Percentiles rank a stretch among this genome's conserved stretches.
These are phyloP conservation scores for Fistularia tabacaria DNA, from an alignment of 2,797 vertebrate species.

Conservation along the genomic window DNA sequence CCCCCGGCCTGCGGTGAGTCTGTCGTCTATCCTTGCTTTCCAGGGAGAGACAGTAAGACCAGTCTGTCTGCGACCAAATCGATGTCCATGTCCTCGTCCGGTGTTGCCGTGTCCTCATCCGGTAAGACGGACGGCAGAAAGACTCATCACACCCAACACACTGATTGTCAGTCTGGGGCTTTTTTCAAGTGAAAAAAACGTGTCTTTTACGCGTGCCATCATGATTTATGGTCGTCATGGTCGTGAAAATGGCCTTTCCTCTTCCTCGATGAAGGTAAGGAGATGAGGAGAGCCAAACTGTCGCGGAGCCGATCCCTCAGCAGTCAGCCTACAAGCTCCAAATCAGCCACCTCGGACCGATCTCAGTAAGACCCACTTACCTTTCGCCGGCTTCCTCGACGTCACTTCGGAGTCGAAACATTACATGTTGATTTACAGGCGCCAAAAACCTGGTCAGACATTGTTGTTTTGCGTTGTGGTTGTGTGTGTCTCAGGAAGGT, in stretches of 20 bases:
- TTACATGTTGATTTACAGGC: too few relatives aligned
- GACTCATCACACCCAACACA: not conserved
- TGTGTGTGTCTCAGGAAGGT: slow-evolving; percentile 61
- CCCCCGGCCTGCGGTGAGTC: too few relatives aligned
- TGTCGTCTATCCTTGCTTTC: slow-evolving; percentile 25
- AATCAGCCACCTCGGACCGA: slow-evolving; percentile 83
- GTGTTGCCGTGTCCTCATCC: slow-evolving; percentile 56
- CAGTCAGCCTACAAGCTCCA: slow-evolving; percentile 84
- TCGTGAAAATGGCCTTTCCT: slow-evolving; percentile 14
- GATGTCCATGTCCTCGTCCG: slow-evolving; percentile 79
- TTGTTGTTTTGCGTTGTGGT: not conserved
- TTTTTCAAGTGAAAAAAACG: slow-evolving; percentile 1
- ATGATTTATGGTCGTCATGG: not conserved
- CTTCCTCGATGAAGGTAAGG: slow-evolving; percentile 78
- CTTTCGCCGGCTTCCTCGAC: not conserved
- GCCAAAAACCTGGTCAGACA: too few relatives aligned
- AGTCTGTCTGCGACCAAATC: slow-evolving; percentile 77
- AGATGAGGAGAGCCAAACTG: slow-evolving; percentile 89
- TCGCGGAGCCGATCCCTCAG: slow-evolving; percentile 92
- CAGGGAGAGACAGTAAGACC: slow-evolving; percentile 87
- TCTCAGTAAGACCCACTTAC: slow-evolving; percentile 53
- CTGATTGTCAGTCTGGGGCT: too few relatives aligned
- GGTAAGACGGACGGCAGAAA: slow-evolving; percentile 30
- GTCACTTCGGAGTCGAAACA: too few relatives aligned
- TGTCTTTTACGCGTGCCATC: too few relatives aligned